Percentiles rank a stretch among this genome's conserved stretches.
Conservation (phyloP, 1,140 invertebrate genomes). For the Epicauta chinensis region DNA sequence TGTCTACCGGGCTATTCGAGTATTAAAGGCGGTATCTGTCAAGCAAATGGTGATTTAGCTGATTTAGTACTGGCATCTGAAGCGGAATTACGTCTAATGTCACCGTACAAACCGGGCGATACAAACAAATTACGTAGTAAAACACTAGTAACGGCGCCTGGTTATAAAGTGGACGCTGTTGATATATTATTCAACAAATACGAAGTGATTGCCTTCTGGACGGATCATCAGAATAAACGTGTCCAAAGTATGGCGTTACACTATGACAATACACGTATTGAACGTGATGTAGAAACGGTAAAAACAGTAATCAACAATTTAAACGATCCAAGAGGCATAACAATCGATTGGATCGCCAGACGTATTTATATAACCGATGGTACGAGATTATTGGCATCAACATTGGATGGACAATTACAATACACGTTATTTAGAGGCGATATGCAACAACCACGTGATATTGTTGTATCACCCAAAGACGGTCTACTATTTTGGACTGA, state of each 20-base stretch:
- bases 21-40: slow-evolving; percentile 47
- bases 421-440: slow-evolving; percentile 53
- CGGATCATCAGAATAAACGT: slow-evolving; percentile 48
- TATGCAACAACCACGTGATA: slow-evolving; percentile 53
- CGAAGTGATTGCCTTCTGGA: slow-evolving; percentile 48
- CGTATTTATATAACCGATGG: slow-evolving; percentile 71
- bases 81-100: slow-evolving; percentile 54
- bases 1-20: slow-evolving; percentile 60
- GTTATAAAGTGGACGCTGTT: slow-evolving; percentile 47
- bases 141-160: slow-evolving; percentile 33
- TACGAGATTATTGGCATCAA: slow-evolving; percentile 53
- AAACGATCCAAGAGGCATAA: slow-evolving; percentile 62
- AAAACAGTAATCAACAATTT: slow-evolving; percentile 42
- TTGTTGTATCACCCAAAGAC: slow-evolving; percentile 61
- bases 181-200: slow-evolving; percentile 47
- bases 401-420: slow-evolving; percentile 51
- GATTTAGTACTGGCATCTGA: slow-evolving; percentile 58
- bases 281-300: slow-evolving; percentile 27
- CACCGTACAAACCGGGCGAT: slow-evolving; percentile 55
- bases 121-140: slow-evolving; percentile 35
- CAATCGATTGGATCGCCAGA: slow-evolving; percentile 69
- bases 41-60: slow-evolving; percentile 50
- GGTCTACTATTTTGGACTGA: slow-evolving; percentile 47
- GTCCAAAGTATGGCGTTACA: slow-evolving; percentile 35
- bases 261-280: slow-evolving; percentile 28